A percentile compares a stretch with the other conserved stretches of the same genome.
phyloP scores from a whole-genome alignment of 1,140 invertebrate genomes.

The Drosophila pandora region DNA sequence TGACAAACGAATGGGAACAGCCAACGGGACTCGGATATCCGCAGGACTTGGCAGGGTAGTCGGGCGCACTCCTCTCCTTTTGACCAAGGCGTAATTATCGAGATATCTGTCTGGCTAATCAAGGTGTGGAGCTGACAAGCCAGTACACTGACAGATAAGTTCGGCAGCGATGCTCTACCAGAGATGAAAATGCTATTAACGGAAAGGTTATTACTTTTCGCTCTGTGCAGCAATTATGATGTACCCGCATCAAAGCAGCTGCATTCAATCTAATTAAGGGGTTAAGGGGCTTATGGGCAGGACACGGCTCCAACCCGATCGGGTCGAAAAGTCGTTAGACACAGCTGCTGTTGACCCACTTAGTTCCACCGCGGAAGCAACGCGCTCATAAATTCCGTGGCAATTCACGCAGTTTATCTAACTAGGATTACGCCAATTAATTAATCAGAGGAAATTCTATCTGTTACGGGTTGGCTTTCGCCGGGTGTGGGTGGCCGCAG shows the following conservation, averaged over 20 bases:
- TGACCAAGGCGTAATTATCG: conserved; percentile 45
- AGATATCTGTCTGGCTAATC: conserved; percentile 38
- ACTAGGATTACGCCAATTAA: conserved; percentile 70
- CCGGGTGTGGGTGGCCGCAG: not conserved
- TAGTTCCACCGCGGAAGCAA: conserved; percentile 24
- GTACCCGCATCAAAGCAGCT: conserved; percentile 19
- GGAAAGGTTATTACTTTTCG: not conserved
- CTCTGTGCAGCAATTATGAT: conserved; percentile 37
- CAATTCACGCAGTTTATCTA: conserved; percentile 70
- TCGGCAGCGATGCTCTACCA: not conserved
- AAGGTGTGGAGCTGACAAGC: conserved; percentile 25
- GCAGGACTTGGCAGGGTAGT: not conserved
- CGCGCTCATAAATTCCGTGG: conserved; percentile 51
- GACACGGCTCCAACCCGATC: conserved; percentile 25
- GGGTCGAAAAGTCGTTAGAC: conserved; percentile 56
- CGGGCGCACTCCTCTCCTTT: not conserved
- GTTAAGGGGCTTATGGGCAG: conserved; percentile 17
- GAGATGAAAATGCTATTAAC: not conserved
- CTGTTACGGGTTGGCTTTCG: conserved; percentile 1
- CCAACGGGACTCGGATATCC: not conserved
- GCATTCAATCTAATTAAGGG: conserved; percentile 31
- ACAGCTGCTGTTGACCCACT: conserved; percentile 56
- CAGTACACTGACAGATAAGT: not conserved
- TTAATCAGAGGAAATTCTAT: conserved; percentile 59
- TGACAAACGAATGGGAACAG: conserved; percentile 3